Evolutionary conservation across 2,888 invertebrate genomes (phyloP), one percentile per base, ranked within the genome.

Genomic region (Homarus gammarus): DNA sequence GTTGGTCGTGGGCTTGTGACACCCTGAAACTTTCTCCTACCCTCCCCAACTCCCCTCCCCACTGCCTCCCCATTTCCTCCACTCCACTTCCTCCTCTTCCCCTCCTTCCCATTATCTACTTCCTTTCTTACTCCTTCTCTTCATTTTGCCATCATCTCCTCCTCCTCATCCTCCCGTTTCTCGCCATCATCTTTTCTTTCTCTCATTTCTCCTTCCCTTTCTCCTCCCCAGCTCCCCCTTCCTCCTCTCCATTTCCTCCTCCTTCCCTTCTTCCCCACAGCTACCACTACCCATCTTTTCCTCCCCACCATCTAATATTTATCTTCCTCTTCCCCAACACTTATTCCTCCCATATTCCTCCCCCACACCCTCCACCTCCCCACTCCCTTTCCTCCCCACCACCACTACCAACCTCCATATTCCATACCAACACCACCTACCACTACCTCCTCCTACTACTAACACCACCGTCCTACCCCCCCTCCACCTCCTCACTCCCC

Each of bases 1-100:
- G 64, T 64, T 64, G 64, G 64, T 18, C 64, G 64, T 27, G 64
- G n/a, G 64, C 64, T 27, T 64, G 12, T 64, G 27, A 64, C 64
- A 27, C 64, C n/a, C 64, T 3, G 10, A 27, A 64, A 64, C 64
- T 64, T 64, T 64, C 5, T 64, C 64, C 3, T 5, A 27, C 6
- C 27, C n/a, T 64, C 27, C 27, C n/a, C 12, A 56, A 10, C 15
- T 18, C 56, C 18, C 56, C 15, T 0, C 56, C 18, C 1, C 18
- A 10, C 56, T 56, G 3, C 18, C 56, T 18, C 56, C 18, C 56
- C 1, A 3, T 56, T 3, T 3, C 12, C 8, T 56, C 56, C 12
- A 22, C 6, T 22, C 51, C 44, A 5, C 44, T 12, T 44, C 44
- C 51, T 51, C 51, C 51, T 18, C 18, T 12, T 12, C 18, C 51